These are phyloP conservation scores for Athetis lepigone DNA, from an alignment of 2,888 invertebrate genomes.

Conservation along the genomic window DNA sequence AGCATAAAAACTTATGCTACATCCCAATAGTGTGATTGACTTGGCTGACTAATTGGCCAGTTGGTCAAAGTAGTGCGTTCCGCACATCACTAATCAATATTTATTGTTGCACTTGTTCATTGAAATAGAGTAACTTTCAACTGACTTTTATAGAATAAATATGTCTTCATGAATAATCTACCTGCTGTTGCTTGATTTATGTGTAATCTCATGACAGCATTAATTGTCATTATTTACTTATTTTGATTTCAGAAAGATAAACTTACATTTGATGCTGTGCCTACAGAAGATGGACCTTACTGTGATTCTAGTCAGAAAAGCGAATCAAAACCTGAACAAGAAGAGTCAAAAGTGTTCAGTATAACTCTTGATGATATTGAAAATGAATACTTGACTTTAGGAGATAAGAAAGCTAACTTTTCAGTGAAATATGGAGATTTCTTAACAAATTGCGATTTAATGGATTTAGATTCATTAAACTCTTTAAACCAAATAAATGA, in stretches of 20 bases:
- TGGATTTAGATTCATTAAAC: slow-evolving; percentile 62
- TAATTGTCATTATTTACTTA: background rate
- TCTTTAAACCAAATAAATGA: slow-evolving; percentile 49
- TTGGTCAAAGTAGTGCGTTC: too few species aligned
- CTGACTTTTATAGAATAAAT: too few species aligned
- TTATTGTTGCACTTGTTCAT: too few species aligned
- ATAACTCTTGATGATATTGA: slow-evolving; percentile 82
- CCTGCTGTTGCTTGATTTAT: background rate
- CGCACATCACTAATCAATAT: too few species aligned
- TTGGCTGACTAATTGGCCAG: too few species aligned
- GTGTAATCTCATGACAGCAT: background rate
- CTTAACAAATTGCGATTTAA: slow-evolving; percentile 78
- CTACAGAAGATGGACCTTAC: slow-evolving; percentile 86
- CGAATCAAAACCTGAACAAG: slow-evolving; percentile 46
- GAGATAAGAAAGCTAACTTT: slow-evolving; percentile 79
- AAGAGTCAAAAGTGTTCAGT: slow-evolving; percentile 65
- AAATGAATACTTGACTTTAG: slow-evolving; percentile 74
- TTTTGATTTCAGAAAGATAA: slow-evolving; percentile 86
- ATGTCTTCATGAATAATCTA: background rate
- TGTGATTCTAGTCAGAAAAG: slow-evolving; percentile 71
- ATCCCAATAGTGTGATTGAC: too few species aligned
- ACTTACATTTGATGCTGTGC: slow-evolving; percentile 89
- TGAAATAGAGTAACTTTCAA: too few species aligned
- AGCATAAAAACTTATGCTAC: too few species aligned
- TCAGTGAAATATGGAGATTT: slow-evolving; percentile 84